These are phyloP conservation scores for Lagodon rhomboides DNA, from an alignment of 2,797 vertebrate species.

Conservation along the genomic window DNA sequence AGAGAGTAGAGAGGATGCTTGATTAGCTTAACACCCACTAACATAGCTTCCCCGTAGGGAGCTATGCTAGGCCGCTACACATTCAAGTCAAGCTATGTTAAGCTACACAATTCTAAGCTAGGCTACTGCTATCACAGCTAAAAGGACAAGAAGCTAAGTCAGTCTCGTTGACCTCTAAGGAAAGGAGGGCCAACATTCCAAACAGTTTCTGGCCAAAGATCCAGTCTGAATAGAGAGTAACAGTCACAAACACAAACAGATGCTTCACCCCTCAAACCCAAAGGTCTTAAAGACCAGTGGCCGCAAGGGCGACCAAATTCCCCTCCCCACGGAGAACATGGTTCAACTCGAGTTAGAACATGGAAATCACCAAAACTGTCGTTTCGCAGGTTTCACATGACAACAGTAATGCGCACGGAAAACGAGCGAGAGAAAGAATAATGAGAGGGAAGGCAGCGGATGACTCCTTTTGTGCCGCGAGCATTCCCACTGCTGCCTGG, in stretches of 20 bases:
- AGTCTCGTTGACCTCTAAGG: constrained; percentile 18
- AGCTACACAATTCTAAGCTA: constrained; percentile 11
- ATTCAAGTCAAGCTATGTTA: not conserved
- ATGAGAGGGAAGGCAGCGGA: constrained; percentile 40
- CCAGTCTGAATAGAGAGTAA: constrained; percentile 28
- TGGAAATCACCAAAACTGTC: constrained; percentile 5
- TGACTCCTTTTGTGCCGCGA: constrained; percentile 44
- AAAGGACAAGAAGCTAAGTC: constrained; percentile 52
- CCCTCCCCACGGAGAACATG: not conserved
- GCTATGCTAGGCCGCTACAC: not conserved
- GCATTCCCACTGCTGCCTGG: constrained; percentile 39
- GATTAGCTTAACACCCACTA: not conserved
- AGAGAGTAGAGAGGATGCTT: not conserved
- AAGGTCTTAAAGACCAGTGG: not conserved
- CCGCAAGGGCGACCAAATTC: not conserved
- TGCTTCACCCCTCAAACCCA: constrained; percentile 19
- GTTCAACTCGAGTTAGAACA: not conserved
- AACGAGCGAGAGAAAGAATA: constrained; percentile 30
- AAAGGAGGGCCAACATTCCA: constrained; percentile 12
- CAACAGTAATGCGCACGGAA: constrained; percentile 24
- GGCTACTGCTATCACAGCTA: constrained; percentile 24
- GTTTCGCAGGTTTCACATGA: constrained; percentile 29
- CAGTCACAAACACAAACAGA: constrained; percentile 34
- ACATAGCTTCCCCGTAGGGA: not conserved
- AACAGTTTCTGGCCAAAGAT: constrained; percentile 37